phyloP scores from a whole-genome alignment of 2,888 invertebrate genomes.

The Amphimallon solstitiale region DNA sequence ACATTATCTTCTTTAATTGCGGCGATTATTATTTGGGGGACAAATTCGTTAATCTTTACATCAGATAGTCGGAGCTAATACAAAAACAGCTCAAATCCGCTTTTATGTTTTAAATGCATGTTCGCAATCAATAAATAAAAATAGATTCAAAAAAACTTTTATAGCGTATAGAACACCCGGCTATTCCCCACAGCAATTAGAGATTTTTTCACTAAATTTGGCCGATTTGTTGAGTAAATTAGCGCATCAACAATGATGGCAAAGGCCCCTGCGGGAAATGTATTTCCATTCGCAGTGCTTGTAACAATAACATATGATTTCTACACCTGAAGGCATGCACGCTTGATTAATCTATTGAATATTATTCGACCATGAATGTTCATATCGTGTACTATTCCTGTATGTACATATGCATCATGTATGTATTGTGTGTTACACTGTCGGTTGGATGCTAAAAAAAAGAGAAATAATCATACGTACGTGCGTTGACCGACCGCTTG shows the following conservation, averaged over 20 bases:
- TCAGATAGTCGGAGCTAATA: too few species aligned
- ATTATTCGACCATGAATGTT: constrained; percentile 38
- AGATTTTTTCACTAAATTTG: constrained; percentile 45
- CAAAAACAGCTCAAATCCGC: too few species aligned
- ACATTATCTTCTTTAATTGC: too few species aligned
- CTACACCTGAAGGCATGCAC: constrained; percentile 51
- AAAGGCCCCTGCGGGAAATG: not conserved
- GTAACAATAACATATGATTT: constrained; percentile 56
- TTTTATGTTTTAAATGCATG: too few species aligned
- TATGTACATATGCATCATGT: not conserved
- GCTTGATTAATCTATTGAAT: constrained; percentile 52
- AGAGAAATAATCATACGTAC: too few species aligned
- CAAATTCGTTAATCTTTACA: too few species aligned
- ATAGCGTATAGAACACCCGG: not conserved
- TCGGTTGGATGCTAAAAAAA: too few species aligned
- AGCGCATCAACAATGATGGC: constrained; percentile 40
- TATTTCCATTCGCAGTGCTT: constrained; percentile 52
- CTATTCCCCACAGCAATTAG: constrained; percentile 41
- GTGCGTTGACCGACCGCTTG: too few species aligned
- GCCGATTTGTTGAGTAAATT: constrained; percentile 44
- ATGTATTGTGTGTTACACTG: too few species aligned
- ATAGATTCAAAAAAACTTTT: too few species aligned
- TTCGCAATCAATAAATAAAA: too few species aligned
- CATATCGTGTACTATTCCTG: not conserved
- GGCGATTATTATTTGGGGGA: too few species aligned